These are phyloP conservation scores for Cheilosia soror DNA, from an alignment of 2,888 invertebrate genomes.

Conservation along the genomic window DNA sequence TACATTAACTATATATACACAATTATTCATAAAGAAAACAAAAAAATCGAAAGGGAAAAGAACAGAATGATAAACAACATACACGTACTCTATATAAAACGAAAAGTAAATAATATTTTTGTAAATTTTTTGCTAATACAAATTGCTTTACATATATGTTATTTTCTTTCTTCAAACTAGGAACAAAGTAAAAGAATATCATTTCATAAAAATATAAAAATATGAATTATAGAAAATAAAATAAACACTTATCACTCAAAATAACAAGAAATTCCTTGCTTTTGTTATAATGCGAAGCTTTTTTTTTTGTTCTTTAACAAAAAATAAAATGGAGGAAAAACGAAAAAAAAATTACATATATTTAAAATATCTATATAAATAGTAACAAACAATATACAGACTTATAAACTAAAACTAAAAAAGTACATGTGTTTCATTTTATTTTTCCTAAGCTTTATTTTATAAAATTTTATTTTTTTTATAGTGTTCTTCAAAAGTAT, in stretches of 20 bases:
- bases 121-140: slow-evolving; percentile 76
- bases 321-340: slow-evolving; percentile 35
- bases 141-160: slow-evolving; percentile 74
- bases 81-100: slow-evolving; percentile 62
- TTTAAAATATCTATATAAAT: slow-evolving; percentile 71
- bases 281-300: slow-evolving; percentile 73
- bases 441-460: slow-evolving; percentile 47
- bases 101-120: slow-evolving; percentile 75
- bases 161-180: slow-evolving; percentile 54
- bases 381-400: slow-evolving; percentile 76
- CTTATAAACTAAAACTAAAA: slow-evolving; percentile 77
- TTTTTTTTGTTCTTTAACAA: slow-evolving; percentile 40
- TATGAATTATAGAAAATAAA: slow-evolving; percentile 66
- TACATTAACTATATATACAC: slow-evolving; percentile 54
- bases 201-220: slow-evolving; percentile 68
- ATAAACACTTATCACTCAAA: slow-evolving; percentile 67
- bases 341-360: slow-evolving; percentile 51
- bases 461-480: slow-evolving; percentile 19
- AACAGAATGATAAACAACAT: slow-evolving; percentile 43
- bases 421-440: slow-evolving; percentile 49
- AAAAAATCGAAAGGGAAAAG: slow-evolving; percentile 54
- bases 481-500: not conserved
- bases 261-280: slow-evolving; percentile 65
- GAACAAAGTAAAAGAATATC: slow-evolving; percentile 66
- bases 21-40: slow-evolving; percentile 65